These are phyloP conservation scores for Gambusia yucatana DNA, from an alignment of 2,797 vertebrate species.

Conservation along the genomic window DNA sequence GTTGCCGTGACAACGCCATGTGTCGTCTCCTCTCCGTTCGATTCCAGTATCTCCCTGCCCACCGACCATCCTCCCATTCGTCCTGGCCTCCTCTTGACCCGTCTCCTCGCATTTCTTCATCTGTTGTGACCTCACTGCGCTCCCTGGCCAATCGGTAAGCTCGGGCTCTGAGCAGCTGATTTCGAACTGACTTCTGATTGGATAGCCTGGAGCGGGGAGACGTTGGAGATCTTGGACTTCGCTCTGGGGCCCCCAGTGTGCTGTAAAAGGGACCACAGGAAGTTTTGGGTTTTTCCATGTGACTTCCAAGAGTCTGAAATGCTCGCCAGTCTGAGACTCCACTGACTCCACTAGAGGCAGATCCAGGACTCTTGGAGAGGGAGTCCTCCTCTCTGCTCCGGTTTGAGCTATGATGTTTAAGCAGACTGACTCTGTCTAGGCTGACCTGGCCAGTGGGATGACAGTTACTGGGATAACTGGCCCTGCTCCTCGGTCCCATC, in stretches of 20 bases:
- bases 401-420: slow-evolving; percentile 32
- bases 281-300: slow-evolving; percentile 30
- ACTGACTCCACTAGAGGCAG: slow-evolving; percentile 52
- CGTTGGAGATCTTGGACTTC: slow-evolving; percentile 43
- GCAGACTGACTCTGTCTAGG: slow-evolving; percentile 47
- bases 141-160: slow-evolving; percentile 68
- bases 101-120: slow-evolving; percentile 67
- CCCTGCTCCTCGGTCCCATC: slow-evolving; percentile 57
- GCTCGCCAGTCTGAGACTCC: slow-evolving; percentile 59
- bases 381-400: slow-evolving; percentile 61
- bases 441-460: slow-evolving; percentile 46
- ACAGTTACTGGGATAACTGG: slow-evolving; percentile 68
- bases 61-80: slow-evolving; percentile 55
- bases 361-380: slow-evolving; percentile 63
- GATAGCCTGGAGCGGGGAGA: slow-evolving; percentile 67
- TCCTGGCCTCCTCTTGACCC: slow-evolving; percentile 41
- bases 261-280: slow-evolving; percentile 54
- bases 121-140: slow-evolving; percentile 71
- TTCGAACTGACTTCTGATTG: slow-evolving; percentile 73
- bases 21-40: slow-evolving; percentile 71
- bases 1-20: slow-evolving; percentile 62
- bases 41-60: slow-evolving; percentile 72
- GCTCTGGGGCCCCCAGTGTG: slow-evolving; percentile 59
- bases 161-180: slow-evolving; percentile 73
- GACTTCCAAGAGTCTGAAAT: slow-evolving; percentile 64